Conservation (phyloP, 2,888 invertebrate species). For the Orchestes rusci region DNA sequence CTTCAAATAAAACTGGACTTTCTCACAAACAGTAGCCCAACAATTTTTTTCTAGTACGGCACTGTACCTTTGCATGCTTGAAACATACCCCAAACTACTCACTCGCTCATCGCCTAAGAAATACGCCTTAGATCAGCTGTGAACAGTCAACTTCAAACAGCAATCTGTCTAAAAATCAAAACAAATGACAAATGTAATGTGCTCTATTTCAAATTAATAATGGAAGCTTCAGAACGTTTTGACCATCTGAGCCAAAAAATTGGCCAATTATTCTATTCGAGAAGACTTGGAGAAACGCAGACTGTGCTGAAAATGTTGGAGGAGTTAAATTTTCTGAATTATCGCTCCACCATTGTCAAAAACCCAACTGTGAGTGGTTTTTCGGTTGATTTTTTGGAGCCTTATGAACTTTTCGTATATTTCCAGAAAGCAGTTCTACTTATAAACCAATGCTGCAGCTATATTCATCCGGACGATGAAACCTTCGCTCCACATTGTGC, state of each 20-base stretch:
- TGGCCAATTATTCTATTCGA: constrained; percentile 35
- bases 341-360: constrained; percentile 40
- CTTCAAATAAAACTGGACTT: no score
- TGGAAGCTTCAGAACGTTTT: no score
- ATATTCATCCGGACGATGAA: constrained; percentile 46
- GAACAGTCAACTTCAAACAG: no score
- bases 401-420: constrained; percentile 12
- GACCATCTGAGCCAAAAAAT: constrained; percentile 35
- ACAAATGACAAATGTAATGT: no score
- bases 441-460: constrained; percentile 39
- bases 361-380: constrained; percentile 36
- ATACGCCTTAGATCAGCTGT: no score
- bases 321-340: constrained; percentile 58
- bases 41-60: no score
- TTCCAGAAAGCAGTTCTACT: constrained; percentile 40
- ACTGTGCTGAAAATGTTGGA: constrained; percentile 51
- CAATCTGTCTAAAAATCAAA: no score
- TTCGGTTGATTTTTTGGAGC: neutral
- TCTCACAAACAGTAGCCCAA: no score
- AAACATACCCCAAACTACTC: no score
- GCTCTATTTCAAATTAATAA: no score
- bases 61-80: no score
- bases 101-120: no score
- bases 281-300: constrained; percentile 43
- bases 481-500: constrained; percentile 52